A percentile compares a stretch with the other conserved stretches of the same genome.
These are phyloP conservation scores for Palythoa caribaeorum DNA, from an alignment of 92 coral and sea anemone genomes.

Conservation along the genomic window DNA sequence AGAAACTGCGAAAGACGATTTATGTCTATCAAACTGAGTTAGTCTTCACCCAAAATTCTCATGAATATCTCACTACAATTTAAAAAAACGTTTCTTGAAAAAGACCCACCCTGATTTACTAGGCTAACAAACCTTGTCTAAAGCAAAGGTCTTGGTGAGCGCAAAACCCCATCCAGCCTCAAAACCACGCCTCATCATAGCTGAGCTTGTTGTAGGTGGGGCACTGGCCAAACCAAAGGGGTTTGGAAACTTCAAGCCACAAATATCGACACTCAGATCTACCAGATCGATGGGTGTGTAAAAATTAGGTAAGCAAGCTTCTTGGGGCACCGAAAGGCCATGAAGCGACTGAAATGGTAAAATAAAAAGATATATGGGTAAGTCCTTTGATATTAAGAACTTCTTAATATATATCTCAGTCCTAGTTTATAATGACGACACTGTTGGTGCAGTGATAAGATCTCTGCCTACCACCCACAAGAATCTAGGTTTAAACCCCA, in stretches of 20 bases:
- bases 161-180: slow-evolving; percentile 99
- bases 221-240: slow-evolving; percentile 99
- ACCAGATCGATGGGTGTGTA: slow-evolving; percentile 92
- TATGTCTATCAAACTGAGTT: too few relatives aligned
- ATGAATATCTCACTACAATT: background rate
- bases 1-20: too few relatives aligned
- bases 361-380: background rate
- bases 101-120: background rate
- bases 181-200: slow-evolving; percentile 97
- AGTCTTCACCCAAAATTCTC: background rate
- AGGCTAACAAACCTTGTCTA: slow-evolving; percentile 81
- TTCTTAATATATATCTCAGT: too few relatives aligned
- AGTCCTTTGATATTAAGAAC: too few relatives aligned
- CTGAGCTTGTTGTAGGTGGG: slow-evolving; percentile 95
- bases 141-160: slow-evolving; percentile 89
- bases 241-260: slow-evolving; percentile 91
- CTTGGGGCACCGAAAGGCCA: slow-evolving; percentile 68
- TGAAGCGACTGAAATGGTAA: slow-evolving; percentile 70
- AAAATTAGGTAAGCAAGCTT: slow-evolving; percentile 86
- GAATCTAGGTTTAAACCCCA: too few relatives aligned
- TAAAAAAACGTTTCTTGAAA: background rate
- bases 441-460: too few relatives aligned
- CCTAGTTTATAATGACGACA: too few relatives aligned
- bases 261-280: slow-evolving; percentile 90
- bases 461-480: too few relatives aligned